phyloP scores from a whole-genome alignment of 2,888 invertebrate genomes.

The Eurytoma californica region DNA sequence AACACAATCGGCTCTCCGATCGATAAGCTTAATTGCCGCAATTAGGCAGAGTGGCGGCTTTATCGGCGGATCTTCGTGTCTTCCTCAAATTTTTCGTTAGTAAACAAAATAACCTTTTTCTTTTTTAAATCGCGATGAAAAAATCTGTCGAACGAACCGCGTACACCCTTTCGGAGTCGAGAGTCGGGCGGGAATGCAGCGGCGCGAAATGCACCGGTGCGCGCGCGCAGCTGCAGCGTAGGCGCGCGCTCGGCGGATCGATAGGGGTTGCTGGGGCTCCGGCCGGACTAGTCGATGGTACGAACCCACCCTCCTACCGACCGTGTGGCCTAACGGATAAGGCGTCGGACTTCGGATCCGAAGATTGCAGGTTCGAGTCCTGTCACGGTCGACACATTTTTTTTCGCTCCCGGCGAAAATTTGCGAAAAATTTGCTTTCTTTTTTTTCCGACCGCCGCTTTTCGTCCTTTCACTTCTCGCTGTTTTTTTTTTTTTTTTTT shows the following conservation, averaged over 20 bases:
- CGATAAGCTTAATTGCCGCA: too few relatives aligned
- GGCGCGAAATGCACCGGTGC: background rate
- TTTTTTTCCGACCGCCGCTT: background rate
- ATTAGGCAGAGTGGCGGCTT: too few relatives aligned
- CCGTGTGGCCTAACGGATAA: conserved; percentile 76
- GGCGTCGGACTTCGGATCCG: conserved; percentile 77
- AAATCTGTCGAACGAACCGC: background rate
- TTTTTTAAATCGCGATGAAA: background rate
- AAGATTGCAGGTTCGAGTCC: conserved; percentile 77
- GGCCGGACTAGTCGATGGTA: conserved; percentile 38
- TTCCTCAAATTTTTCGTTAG: background rate
- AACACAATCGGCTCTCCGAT: too few relatives aligned
- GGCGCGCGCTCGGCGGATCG: conserved; percentile 43
- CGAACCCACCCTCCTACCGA: conserved; percentile 59
- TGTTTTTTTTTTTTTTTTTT: too few relatives aligned
- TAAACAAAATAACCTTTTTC: background rate
- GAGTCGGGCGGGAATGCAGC: background rate
- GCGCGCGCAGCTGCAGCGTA: background rate
- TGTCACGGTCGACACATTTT: conserved; percentile 73
- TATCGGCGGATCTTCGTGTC: too few relatives aligned
- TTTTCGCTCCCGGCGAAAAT: conserved; percentile 54
- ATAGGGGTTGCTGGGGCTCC: conserved; percentile 57
- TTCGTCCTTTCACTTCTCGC: too few relatives aligned
- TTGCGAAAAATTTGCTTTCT: background rate
- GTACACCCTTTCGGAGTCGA: background rate